A percentile compares a stretch with the other conserved stretches of the same genome.
phyloP scores from a whole-genome alignment of 2,113 vertebrate species.

The Thryonomys swinderianus region DNA sequence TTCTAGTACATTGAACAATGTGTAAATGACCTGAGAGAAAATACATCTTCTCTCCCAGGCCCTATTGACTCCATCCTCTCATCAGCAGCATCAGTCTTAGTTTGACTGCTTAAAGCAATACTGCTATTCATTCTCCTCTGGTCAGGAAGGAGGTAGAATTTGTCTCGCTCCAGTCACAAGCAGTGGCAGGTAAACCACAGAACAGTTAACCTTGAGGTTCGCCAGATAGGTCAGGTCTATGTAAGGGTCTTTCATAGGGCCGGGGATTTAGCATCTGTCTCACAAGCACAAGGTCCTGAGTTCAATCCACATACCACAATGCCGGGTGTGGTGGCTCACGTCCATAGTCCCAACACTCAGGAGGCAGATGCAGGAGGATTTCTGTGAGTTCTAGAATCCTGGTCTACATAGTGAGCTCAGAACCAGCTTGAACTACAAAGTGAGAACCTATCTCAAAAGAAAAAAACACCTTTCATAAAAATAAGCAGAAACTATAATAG shows the following conservation, averaged over 20 bases:
- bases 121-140: not conserved
- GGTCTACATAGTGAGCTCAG: no score
- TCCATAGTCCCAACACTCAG: no score
- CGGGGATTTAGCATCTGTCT: no score
- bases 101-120: not conserved
- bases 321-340: no score
- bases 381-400: no score
- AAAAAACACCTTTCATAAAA: slow-evolving; percentile 20
- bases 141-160: not conserved
- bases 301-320: no score
- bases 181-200: not conserved
- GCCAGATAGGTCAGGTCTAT: slow-evolving; percentile 12
- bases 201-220: slow-evolving; percentile 25
- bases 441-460: no score
- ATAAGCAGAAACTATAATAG: slow-evolving; percentile 24
- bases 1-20: not conserved
- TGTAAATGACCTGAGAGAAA: not conserved
- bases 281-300: no score
- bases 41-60: not conserved
- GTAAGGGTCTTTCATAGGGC: not conserved
- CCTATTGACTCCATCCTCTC: not conserved
- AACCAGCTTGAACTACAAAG: no score
- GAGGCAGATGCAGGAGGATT: no score
- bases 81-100: not conserved
- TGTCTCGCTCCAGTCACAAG: not conserved